phyloP scores from a whole-genome alignment of 2,888 invertebrate species.

The Eumacrocentrus americanus region DNA sequence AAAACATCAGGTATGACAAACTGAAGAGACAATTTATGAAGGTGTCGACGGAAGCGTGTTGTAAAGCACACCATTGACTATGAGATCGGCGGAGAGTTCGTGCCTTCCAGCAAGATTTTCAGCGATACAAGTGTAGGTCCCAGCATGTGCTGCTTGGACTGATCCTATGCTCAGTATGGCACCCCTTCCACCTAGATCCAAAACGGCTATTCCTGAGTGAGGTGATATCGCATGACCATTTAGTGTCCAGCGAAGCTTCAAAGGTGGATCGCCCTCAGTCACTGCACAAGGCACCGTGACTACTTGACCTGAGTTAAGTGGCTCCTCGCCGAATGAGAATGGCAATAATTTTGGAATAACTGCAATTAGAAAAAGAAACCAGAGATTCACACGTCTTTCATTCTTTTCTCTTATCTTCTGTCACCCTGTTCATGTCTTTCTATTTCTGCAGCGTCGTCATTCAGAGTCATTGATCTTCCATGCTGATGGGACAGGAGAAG shows the following conservation, averaged over 20 bases:
- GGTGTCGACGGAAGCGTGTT: conserved; percentile 21
- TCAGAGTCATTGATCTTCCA: background rate
- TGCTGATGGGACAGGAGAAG: background rate
- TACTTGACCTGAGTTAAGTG: conserved; percentile 68
- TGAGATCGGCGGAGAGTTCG: conserved; percentile 64
- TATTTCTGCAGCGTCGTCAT: background rate
- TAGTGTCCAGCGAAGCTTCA: conserved; percentile 69
- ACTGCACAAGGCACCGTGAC: conserved; percentile 69
- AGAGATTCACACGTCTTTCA: conserved; percentile 2
- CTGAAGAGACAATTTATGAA: background rate
- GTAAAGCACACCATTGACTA: conserved; percentile 62
- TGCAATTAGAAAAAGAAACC: conserved; percentile 45
- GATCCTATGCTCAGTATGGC: conserved; percentile 68
- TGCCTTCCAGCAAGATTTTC: conserved; percentile 66
- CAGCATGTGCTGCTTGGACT: conserved; percentile 66
- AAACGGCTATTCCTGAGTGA: conserved; percentile 63
- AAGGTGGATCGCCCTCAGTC: conserved; percentile 70
- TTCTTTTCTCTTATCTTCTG: background rate
- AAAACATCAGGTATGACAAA: conserved; percentile 12
- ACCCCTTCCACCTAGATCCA: conserved; percentile 70
- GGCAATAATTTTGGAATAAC: conserved; percentile 59
- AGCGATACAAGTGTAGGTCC: conserved; percentile 68
- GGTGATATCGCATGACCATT: conserved; percentile 59
- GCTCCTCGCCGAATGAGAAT: conserved; percentile 68
- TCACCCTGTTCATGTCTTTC: too few species aligned